Evolutionary conservation across 2,888 invertebrate genomes (phyloP).

Genomic region (Isoperla grammatica): DNA sequence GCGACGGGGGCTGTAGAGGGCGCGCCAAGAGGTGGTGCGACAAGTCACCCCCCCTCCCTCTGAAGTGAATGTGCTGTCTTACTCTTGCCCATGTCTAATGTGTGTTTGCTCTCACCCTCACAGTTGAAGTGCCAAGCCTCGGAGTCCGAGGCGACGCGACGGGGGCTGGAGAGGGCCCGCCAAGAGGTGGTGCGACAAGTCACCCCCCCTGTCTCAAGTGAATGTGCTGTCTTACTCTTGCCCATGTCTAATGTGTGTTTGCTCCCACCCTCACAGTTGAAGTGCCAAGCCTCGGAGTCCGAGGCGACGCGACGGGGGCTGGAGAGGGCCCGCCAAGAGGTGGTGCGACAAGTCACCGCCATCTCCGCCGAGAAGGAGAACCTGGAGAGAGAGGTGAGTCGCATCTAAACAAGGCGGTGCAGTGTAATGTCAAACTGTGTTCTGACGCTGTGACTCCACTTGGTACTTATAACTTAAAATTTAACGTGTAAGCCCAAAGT

Average conservation of each 20-base stretch:
- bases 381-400: constrained; percentile 51
- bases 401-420: too few relatives aligned
- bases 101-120: too few relatives aligned
- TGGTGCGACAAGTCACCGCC: constrained; percentile 52
- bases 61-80: too few relatives aligned
- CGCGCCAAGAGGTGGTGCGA: constrained; percentile 53
- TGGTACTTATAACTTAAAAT: too few relatives aligned
- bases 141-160: constrained; percentile 52
- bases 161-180: constrained; percentile 52
- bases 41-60: too few relatives aligned
- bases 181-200: constrained; percentile 55
- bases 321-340: constrained; percentile 54
- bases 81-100: too few relatives aligned
- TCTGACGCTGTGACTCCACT: too few relatives aligned
- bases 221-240: too few relatives aligned
- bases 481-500: too few relatives aligned
- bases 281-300: constrained; percentile 52
- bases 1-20: constrained; percentile 51
- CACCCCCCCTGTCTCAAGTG: too few relatives aligned
- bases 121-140: constrained; percentile 52
- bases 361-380: constrained; percentile 53
- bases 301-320: constrained; percentile 51
- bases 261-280: constrained; percentile 41
- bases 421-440: too few relatives aligned
- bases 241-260: too few relatives aligned